Percentiles rank a stretch among this genome's conserved stretches.
phyloP scores from a whole-genome alignment of 37 sponge, comb jelly and placozoan species.

The Hormiphora californensis region DNA sequence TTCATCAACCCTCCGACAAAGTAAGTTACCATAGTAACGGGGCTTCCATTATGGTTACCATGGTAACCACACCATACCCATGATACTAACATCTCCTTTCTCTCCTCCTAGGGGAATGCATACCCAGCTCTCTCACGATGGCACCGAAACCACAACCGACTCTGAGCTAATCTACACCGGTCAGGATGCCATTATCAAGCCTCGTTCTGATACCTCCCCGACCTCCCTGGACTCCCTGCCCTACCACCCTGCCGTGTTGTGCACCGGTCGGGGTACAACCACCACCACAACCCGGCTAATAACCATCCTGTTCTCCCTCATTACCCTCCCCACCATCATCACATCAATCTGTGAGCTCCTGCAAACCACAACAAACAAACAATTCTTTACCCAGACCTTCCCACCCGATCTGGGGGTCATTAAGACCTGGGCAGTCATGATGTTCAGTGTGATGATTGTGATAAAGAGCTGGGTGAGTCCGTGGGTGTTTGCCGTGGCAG shows the following conservation, averaged over 20 bases:
- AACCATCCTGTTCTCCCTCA: background rate
- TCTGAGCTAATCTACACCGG: background rate
- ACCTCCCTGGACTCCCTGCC: background rate
- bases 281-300: background rate
- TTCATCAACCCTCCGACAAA: no score
- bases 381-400: background rate
- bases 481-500: background rate
- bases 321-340: background rate
- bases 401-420: background rate
- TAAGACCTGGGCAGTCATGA: background rate
- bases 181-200: background rate
- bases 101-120: no score
- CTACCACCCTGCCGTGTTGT: background rate
- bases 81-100: no score
- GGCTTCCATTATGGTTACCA: no score
- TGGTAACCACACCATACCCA: no score
- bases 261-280: background rate
- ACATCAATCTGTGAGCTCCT: background rate
- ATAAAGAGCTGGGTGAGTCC: background rate
- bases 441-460: background rate
- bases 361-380: background rate
- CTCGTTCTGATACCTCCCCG: background rate
- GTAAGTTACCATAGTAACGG: no score
- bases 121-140: constrained; percentile 9
- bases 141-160: background rate